Conservation (phyloP, 2,113 vertebrate species). For the Cacatua alba region DNA sequence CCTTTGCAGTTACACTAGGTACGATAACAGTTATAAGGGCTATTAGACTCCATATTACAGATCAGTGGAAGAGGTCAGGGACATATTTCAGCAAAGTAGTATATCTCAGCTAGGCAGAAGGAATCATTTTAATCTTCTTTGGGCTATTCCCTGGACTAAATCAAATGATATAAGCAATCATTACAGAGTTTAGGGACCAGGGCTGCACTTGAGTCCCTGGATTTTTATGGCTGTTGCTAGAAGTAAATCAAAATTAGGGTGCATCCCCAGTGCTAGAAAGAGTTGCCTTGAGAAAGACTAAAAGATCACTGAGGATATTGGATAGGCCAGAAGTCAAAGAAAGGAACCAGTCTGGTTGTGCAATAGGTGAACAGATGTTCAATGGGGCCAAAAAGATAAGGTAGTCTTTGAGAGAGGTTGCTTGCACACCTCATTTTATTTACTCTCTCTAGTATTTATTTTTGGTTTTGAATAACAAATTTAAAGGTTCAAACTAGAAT, state of each 20-base stretch:
- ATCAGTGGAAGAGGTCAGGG: neutral
- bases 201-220: neutral
- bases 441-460: neutral
- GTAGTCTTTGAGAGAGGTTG: neutral
- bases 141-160: neutral
- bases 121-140: conserved; percentile 38
- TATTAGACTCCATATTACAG: neutral
- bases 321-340: neutral
- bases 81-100: conserved; percentile 6
- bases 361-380: neutral
- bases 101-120: conserved; percentile 1
- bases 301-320: neutral
- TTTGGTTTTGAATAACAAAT: neutral
- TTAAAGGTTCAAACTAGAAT: neutral
- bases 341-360: neutral
- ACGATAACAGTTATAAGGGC: neutral
- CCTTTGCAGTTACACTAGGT: neutral
- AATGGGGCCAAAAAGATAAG: neutral
- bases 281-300: neutral
- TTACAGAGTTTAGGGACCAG: neutral
- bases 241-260: neutral
- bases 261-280: neutral
- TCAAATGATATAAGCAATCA: neutral
- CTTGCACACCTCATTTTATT: neutral
- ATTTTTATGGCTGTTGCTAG: neutral